Base-by-base conservation (phyloP, 2,888 invertebrate genomes). In the Drosophila longiperda region DNA sequence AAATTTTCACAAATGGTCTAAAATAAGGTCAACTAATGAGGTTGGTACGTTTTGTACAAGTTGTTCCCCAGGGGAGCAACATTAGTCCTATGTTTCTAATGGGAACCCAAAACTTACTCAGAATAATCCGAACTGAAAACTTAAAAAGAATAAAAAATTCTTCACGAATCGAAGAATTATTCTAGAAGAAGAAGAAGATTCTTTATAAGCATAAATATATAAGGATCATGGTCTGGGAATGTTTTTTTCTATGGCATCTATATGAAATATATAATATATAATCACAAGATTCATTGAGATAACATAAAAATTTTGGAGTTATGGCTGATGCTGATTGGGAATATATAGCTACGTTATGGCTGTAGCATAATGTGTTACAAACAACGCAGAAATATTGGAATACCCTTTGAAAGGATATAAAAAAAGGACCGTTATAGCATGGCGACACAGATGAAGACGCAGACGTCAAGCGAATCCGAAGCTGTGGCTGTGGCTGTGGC, bases 391-490 rank as follows among this genome's bases (percentile, higher is more conserved):
- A 45, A 45, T 23, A 8, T 15, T 23, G 12, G 45, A 45, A 23
- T 45, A 15, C 8, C 8, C 23, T 1, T 45, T 45, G 15, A 9
- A 48, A 26, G 36, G 29, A 70, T 45, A 23, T 8, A 23, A 33
- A 23, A 33, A 66, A 54, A 52, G 54, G 38, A 63, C 20, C 20
- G 57, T 55, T 38, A 55, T 11, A 38, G 52, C 26, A 52, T 58
- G 26, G 61, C 68, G 57, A 58, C 73, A 73, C 67, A 73, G 76
- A 60, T 72, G 71, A 75, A 75, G 83, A 83, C 68, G 78, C 83
- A 78, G 87, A 83, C 76, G 84, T 82, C 82, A 82, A 83, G 66
- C 86, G 73, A 73, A 65, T 79, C 79, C 69, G 72, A 68, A 54
- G 58, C 70, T 69, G 73, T 57, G 52, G 71, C 66, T 32, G 33